Base-by-base conservation (phyloP, 2,113 vertebrate species). In the Ivindomyrus marchei region DNA sequence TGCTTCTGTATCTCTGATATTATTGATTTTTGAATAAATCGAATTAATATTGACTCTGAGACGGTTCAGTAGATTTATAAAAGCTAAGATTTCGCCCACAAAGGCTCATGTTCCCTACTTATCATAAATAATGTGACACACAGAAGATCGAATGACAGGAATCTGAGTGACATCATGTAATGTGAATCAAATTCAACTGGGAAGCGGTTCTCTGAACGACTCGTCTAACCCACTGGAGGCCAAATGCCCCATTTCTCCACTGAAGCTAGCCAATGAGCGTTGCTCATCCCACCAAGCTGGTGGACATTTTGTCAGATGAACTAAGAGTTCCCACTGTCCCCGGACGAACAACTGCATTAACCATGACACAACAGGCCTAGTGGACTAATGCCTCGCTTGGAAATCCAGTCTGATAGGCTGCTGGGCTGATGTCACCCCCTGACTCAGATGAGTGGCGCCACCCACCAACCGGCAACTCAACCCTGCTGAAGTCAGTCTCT, bases 401-500 rank as follows among this genome's bases (percentile, higher is more conserved):
- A 92, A 47, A 92, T 90, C 95, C 95, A 95, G 94, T 95, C 95
- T 96, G 95, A 88, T 87, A 93, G 95, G 94, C 89, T 88, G 93
- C 92, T 89, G 92, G 92, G 92, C 92, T 97, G 97, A 97, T 96
- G 96, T 97, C 96, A 96, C 93, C 93, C 94, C 96, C 95, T 96
- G 95, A 96, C 94, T 96, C 95, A 95, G 94, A 93, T 95, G 92
- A 93, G 88, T 94, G 94, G 94, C 93, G 90, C 91, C 93, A 91
- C 93, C 89, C 95, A 93, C 95, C 96, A 95, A 91, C 94, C 93
- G 89, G 92, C 92, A 91, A 93, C 94, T 92, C 89, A 90, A 94
- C 94, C 93, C 94, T 92, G 95, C 95, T 95, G 96, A 80, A 80
- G 17, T 2, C 36, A 7, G 74, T 15, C 74, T 42, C 83, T 85